Percentiles rank a stretch among this genome's conserved stretches.
These are phyloP conservation scores for Alcedo atthis DNA, from an alignment of 2,797 vertebrate genomes.

Conservation along the genomic window DNA sequence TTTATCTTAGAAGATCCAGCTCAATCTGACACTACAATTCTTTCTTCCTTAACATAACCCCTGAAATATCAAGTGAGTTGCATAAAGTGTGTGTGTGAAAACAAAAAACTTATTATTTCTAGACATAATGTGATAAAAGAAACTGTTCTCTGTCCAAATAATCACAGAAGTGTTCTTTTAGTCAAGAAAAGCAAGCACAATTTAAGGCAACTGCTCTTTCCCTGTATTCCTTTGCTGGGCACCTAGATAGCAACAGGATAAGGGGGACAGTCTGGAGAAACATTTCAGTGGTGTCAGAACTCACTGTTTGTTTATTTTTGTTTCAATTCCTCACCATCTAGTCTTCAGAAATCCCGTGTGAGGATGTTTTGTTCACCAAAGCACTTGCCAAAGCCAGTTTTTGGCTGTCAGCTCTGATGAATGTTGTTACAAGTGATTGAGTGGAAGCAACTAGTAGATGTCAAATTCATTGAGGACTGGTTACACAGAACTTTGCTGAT, in stretches of 20 bases:
- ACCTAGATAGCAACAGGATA: neutral
- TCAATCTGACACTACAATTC: neutral
- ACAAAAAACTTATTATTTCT: neutral
- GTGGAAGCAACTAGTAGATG: neutral
- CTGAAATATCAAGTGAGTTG: neutral
- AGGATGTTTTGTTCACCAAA: neutral
- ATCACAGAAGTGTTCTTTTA: neutral
- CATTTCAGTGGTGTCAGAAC: neutral
- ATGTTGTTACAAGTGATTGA: neutral
- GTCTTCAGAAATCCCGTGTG: neutral
- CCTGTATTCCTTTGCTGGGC: neutral
- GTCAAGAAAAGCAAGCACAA: neutral
- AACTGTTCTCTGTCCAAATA: neutral
- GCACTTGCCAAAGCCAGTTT: slow-evolving; percentile 11
- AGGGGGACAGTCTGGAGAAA: neutral
- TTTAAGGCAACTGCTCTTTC: neutral
- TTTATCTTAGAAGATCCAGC: neutral
- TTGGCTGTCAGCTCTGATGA: neutral
- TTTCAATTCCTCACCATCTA: neutral
- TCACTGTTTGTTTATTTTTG: neutral
- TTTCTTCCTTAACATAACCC: neutral
- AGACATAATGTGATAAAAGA: neutral
- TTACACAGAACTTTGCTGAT: neutral
- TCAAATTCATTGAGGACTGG: neutral
- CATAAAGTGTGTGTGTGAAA: neutral